These are phyloP conservation scores for Drosophila bunnanda DNA, from an alignment of 2,888 invertebrate genomes.

Conservation along the genomic window DNA sequence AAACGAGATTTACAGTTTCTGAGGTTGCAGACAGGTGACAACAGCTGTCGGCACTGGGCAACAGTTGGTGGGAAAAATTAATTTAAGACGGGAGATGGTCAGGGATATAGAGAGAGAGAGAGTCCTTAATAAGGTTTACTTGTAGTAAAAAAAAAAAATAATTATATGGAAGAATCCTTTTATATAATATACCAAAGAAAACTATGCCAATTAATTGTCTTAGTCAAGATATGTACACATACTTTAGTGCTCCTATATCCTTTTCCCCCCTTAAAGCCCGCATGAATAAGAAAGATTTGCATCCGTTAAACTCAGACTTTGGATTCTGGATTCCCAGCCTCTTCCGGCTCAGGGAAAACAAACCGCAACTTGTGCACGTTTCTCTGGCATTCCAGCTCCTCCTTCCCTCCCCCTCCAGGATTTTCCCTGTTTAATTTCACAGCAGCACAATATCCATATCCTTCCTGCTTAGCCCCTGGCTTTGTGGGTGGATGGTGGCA, in stretches of 20 bases:
- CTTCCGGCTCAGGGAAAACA: slow-evolving; percentile 53
- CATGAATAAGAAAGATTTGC: slow-evolving; percentile 40
- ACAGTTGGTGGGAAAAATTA: slow-evolving; percentile 44
- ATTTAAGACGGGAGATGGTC: slow-evolving; percentile 7
- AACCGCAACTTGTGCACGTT: slow-evolving; percentile 83
- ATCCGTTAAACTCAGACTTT: slow-evolving; percentile 41
- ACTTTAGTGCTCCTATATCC: background rate
- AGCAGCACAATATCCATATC: slow-evolving; percentile 65
- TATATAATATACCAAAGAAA: background rate
- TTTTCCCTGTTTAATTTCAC: slow-evolving; percentile 63
- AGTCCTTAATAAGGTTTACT: background rate
- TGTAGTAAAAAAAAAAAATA: background rate
- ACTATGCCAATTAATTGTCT: background rate
- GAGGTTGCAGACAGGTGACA: slow-evolving; percentile 73
- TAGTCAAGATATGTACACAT: background rate
- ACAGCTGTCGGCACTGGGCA: slow-evolving; percentile 62
- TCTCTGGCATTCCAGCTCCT: slow-evolving; percentile 31
- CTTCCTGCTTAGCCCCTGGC: slow-evolving; percentile 58
- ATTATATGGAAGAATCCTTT: background rate
- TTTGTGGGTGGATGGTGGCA: slow-evolving; percentile 12
- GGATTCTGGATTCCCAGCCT: slow-evolving; percentile 20
- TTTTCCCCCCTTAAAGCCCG: slow-evolving; percentile 13
- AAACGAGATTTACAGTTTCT: slow-evolving; percentile 41
- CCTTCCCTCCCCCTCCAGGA: background rate
- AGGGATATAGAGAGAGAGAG: too few relatives aligned